Conservation (phyloP, 2,113 vertebrate species). For the Scomber colias region DNA sequence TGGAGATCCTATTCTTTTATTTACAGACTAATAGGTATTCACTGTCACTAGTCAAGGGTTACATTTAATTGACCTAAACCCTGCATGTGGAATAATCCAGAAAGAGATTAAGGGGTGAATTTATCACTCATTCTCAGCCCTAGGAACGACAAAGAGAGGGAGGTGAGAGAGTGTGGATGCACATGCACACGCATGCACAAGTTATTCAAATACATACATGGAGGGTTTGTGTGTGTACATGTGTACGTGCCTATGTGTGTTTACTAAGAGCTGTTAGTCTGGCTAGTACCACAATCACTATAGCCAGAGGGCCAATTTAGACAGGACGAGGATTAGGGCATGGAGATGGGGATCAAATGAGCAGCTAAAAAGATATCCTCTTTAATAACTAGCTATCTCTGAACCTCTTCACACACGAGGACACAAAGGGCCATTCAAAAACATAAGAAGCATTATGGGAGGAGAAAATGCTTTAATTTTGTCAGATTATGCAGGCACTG, state of each 20-base stretch:
- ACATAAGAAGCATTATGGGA: slow-evolving; percentile 43
- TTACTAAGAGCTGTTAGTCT: slow-evolving; percentile 67
- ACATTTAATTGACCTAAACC: slow-evolving; percentile 90
- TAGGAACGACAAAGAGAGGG: slow-evolving; percentile 53
- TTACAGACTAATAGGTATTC: slow-evolving; percentile 89
- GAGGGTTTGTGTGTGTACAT: slow-evolving; percentile 19
- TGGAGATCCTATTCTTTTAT: slow-evolving; percentile 84
- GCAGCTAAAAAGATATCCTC: slow-evolving; percentile 70
- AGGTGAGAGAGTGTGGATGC: slow-evolving; percentile 18
- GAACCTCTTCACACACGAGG: slow-evolving; percentile 56
- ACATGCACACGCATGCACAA: not conserved
- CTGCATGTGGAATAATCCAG: slow-evolving; percentile 85
- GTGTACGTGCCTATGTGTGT: slow-evolving; percentile 1
- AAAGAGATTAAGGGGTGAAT: slow-evolving; percentile 88
- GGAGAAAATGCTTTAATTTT: slow-evolving; percentile 39
- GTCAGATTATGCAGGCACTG: slow-evolving; percentile 27
- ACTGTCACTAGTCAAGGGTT: slow-evolving; percentile 86
- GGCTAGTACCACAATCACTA: slow-evolving; percentile 69
- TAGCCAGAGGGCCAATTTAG: slow-evolving; percentile 82
- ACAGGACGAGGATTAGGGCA: slow-evolving; percentile 77
- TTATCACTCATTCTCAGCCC: slow-evolving; percentile 86
- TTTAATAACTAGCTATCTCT: slow-evolving; percentile 68
- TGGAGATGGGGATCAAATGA: slow-evolving; percentile 77
- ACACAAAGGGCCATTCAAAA: slow-evolving; percentile 51
- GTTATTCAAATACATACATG: slow-evolving; percentile 5